Conservation (phyloP, 1,140 invertebrate genomes). For the Lasioglossum albipes region DNA sequence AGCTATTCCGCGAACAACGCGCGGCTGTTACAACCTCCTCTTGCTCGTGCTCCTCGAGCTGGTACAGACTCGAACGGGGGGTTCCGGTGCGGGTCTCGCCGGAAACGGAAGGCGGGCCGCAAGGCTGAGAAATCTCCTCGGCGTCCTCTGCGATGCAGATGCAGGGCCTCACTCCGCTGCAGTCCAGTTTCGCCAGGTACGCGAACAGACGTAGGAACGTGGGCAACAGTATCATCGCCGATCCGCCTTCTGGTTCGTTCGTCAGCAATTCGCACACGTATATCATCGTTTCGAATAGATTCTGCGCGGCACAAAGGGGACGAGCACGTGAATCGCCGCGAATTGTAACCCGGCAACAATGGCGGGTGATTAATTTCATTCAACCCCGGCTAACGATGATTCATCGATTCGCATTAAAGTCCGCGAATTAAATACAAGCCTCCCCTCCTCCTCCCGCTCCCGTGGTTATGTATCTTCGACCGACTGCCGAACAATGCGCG, state of each 20-base stretch:
- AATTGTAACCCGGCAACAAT: slow-evolving; percentile 15
- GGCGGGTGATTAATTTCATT: slow-evolving; percentile 48
- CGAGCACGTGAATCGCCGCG: slow-evolving; percentile 29
- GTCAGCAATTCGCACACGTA: slow-evolving; percentile 90
- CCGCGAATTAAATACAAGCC: slow-evolving; percentile 19
- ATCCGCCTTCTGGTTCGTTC: slow-evolving; percentile 89
- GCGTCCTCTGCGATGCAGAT: slow-evolving; percentile 23
- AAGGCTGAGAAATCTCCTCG: slow-evolving; percentile 34
- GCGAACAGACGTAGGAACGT: slow-evolving; percentile 85
- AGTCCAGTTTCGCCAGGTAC: slow-evolving; percentile 86
- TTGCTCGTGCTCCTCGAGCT: slow-evolving; percentile 27
- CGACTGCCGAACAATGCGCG: background rate
- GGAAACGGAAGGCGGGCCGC: background rate
- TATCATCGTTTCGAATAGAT: slow-evolving; percentile 88
- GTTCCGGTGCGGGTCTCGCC: slow-evolving; percentile 29
- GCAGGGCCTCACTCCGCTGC: slow-evolving; percentile 64
- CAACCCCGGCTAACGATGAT: slow-evolving; percentile 36
- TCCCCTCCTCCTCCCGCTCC: background rate
- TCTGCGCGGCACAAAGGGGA: slow-evolving; percentile 77
- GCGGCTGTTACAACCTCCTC: background rate
- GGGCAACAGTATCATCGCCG: slow-evolving; percentile 85
- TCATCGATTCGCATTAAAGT: slow-evolving; percentile 39
- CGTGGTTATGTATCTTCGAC: background rate
- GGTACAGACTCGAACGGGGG: slow-evolving; percentile 32
- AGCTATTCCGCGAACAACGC: slow-evolving; percentile 10